Evolutionary conservation across 2,113 vertebrate species (phyloP).

Genomic region (Henicopernis longicauda): DNA sequence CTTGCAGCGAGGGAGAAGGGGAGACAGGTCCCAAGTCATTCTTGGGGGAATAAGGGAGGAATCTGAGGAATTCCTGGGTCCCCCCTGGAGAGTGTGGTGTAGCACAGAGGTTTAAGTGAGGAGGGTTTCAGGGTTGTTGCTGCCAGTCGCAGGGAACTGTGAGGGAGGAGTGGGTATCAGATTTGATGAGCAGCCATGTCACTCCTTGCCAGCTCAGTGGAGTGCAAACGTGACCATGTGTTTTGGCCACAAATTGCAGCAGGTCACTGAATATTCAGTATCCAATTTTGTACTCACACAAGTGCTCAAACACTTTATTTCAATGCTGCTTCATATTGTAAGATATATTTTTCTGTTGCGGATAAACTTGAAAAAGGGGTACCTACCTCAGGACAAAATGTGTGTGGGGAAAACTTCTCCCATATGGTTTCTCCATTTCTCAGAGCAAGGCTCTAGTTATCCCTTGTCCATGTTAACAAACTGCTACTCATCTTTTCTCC

Average conservation of each 20-base stretch:
- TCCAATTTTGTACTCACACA: background rate
- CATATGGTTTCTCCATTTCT: background rate
- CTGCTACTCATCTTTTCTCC: background rate
- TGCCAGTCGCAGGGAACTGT: background rate
- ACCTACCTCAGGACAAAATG: background rate
- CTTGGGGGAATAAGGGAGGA: background rate
- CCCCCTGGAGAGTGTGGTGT: background rate
- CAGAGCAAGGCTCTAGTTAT: background rate
- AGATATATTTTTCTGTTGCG: background rate
- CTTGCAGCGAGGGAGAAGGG: background rate
- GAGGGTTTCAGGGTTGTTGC: background rate
- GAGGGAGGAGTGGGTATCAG: background rate
- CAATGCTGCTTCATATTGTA: background rate
- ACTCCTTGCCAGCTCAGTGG: background rate
- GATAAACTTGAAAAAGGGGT: background rate
- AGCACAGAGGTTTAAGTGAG: background rate
- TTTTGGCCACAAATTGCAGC: background rate
- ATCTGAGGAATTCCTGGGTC: background rate
- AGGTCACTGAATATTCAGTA: background rate
- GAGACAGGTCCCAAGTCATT: background rate
- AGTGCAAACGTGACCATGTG: background rate
- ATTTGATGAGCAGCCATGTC: background rate
- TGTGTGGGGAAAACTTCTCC: background rate
- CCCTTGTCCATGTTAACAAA: background rate
- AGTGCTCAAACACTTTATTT: background rate